Evolutionary conservation across 2,888 invertebrate genomes (phyloP), one percentile per base, ranked within the genome.

Genomic region (Diarsia brunnea): DNA sequence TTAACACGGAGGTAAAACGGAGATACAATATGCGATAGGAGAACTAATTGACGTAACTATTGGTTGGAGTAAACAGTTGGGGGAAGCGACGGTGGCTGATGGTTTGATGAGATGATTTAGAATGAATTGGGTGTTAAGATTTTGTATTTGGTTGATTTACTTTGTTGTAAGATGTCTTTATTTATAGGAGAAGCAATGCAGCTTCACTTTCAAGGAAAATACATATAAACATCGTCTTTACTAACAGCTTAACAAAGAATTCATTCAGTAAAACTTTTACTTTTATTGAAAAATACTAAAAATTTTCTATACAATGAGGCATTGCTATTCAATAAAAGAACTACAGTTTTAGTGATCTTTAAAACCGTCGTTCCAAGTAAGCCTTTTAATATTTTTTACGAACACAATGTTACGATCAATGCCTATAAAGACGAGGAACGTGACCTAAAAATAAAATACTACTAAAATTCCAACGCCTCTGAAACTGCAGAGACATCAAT

Each of bases 371-470:
- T 51, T 49, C 10, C 14, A 38, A 78, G n/a, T 58, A 51, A 81
- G 27, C 43, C 60, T 65, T 72, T 68, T 66, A 79, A 76, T 76
- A 81, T 76, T 72, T 76, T 78, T 72, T 69, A 73, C 61, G 77
- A 81, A 81, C 55, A 55, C 60, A 69, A 60, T 21, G 58, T 82
- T 58, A 82, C 49, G 69, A 73, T 82, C 78, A 63, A 64, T 82
- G 60, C 60, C 76, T 55, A 75, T 79, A 83, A 67, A 84, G 55
- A 69, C 47, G 68, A 69, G 60, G 58, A 68, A 70, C 70, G 69
- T 73, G 65, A 81, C 72, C 77, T 80, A 68, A 73, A 82, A 84
- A 84, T 73, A 77, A 82, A 84, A 79, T 58, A 24, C 58, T 66
- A 81, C 70, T 69, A 77, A 80, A 82, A 67, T 71, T 63, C 31